phyloP scores from a whole-genome alignment of 2,888 invertebrate genomes.

The Gastrophysa polygoni region DNA sequence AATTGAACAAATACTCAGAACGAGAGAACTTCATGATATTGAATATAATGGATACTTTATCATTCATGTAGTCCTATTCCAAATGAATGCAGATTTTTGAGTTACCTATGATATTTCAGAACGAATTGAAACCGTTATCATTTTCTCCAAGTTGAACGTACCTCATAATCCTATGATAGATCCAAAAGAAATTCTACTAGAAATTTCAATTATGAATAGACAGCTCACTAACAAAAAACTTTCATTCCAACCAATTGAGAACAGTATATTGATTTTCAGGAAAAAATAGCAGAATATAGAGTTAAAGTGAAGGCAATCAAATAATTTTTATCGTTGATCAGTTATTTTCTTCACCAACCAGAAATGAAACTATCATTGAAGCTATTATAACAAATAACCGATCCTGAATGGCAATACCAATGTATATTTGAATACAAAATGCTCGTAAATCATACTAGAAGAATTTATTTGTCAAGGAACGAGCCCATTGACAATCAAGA shows the following conservation, averaged over 20 bases:
- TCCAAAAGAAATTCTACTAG: slow-evolving; percentile 19
- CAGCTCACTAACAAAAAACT: slow-evolving; percentile 16
- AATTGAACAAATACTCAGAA: background rate
- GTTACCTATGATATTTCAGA: slow-evolving; percentile 6
- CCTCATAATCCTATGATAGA: slow-evolving; percentile 26
- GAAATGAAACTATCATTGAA: too few relatives aligned
- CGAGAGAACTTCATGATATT: background rate
- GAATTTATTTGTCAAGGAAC: too few relatives aligned
- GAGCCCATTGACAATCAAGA: too few relatives aligned
- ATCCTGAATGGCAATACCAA: too few relatives aligned
- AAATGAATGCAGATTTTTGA: slow-evolving; percentile 7
- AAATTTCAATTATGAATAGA: slow-evolving; percentile 20
- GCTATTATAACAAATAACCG: too few relatives aligned
- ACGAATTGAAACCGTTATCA: slow-evolving; percentile 6
- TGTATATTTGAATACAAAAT: too few relatives aligned
- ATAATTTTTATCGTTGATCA: slow-evolving; percentile 28
- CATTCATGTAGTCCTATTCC: background rate
- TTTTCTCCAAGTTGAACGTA: slow-evolving; percentile 14
- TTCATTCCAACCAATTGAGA: slow-evolving; percentile 23
- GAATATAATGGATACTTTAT: background rate
- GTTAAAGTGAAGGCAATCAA: slow-evolving; percentile 18
- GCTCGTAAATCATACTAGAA: too few relatives aligned
- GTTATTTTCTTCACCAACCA: too few relatives aligned
- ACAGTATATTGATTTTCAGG: slow-evolving; percentile 26
- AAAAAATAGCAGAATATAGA: slow-evolving; percentile 27